Conservation (phyloP, 1,140 invertebrate genomes). For the Radopholus similis region DNA sequence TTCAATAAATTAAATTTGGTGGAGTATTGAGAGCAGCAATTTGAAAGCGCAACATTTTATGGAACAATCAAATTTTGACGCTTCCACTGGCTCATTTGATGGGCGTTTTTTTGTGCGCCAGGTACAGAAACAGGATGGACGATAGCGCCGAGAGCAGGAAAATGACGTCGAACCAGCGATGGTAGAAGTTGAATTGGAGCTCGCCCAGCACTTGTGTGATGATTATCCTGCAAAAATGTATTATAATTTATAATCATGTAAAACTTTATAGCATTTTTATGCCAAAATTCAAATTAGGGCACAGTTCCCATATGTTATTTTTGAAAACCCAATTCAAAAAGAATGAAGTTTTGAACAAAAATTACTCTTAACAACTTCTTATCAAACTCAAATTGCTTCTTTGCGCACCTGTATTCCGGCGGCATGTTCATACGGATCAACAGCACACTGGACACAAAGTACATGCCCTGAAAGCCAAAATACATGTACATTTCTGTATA, state of each 20-base stretch:
- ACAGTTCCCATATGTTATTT: too few species aligned
- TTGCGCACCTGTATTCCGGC: constrained; percentile 74
- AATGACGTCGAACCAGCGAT: constrained; percentile 99
- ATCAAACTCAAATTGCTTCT: too few species aligned
- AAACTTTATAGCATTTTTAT: background rate
- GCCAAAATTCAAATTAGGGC: too few species aligned
- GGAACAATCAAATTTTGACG: background rate
- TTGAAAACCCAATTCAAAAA: too few species aligned
- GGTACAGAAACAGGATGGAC: constrained; percentile 89
- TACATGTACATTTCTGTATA: background rate
- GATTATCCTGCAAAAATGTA: constrained; percentile 70
- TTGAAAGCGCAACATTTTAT: too few species aligned
- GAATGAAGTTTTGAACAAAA: too few species aligned
- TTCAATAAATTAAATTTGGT: too few species aligned
- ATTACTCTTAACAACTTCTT: too few species aligned
- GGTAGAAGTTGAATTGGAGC: constrained; percentile 98
- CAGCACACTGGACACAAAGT: constrained; percentile 95
- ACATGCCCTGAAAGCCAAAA: constrained; percentile 78
- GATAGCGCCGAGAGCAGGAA: constrained; percentile 93
- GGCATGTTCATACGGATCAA: constrained; percentile 99
- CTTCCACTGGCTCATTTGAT: constrained; percentile 30
- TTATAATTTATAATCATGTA: constrained; percentile 10
- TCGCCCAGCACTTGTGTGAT: constrained; percentile 96
- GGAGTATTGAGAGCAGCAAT: too few species aligned
- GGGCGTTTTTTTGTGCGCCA: constrained; percentile 76